Conservation (phyloP, 2,797 vertebrate species). For the Pangasius mekongensis region DNA sequence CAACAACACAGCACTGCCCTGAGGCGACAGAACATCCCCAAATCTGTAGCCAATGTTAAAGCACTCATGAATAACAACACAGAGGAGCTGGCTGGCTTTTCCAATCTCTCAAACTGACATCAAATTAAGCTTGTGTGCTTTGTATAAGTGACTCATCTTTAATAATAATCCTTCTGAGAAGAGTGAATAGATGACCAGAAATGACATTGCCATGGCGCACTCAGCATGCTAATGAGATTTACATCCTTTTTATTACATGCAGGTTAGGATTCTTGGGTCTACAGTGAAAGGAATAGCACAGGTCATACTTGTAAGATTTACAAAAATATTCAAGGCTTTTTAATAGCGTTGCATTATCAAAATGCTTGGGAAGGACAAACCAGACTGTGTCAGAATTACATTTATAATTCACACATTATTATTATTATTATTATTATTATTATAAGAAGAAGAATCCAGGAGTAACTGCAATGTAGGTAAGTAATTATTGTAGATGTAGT, state of each 20-base stretch:
- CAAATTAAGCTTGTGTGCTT: neutral
- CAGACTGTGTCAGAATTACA: neutral
- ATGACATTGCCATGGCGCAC: neutral
- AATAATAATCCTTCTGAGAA: slow-evolving; percentile 19
- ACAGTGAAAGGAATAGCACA: neutral
- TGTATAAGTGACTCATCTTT: slow-evolving; percentile 15
- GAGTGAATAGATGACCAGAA: neutral
- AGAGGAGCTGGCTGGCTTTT: neutral
- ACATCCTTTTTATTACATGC: neutral
- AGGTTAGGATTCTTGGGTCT: neutral
- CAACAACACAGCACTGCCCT: slow-evolving; percentile 40
- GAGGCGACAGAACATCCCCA: slow-evolving; percentile 35
- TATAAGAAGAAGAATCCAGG: no score
- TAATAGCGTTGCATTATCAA: neutral
- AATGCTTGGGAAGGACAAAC: neutral
- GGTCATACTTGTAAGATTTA: neutral
- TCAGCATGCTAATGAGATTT: neutral
- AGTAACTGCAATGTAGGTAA: no score
- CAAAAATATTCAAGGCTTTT: neutral
- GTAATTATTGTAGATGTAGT: neutral
- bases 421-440: no score
- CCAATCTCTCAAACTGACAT: slow-evolving; percentile 41
- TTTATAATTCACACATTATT: neutral
- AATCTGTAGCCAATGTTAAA: slow-evolving; percentile 28
- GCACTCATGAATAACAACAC: slow-evolving; percentile 35